These are phyloP conservation scores for Harpagifer antarcticus DNA, from an alignment of 2,797 vertebrate genomes.

Conservation along the genomic window DNA sequence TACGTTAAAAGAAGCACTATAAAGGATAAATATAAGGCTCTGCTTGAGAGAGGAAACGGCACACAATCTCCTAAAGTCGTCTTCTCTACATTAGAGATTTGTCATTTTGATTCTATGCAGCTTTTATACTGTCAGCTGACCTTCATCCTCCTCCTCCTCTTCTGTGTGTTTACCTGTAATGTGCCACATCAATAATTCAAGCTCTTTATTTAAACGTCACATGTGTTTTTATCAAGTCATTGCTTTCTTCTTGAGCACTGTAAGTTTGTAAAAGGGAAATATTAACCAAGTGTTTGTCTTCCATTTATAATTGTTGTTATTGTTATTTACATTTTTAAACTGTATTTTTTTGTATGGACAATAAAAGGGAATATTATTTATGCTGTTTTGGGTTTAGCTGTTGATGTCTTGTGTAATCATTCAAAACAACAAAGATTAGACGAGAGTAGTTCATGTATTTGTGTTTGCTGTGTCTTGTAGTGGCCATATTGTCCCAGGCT, in stretches of 20 bases:
- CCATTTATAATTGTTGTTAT: slow-evolving; percentile 1
- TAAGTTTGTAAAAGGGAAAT: slow-evolving; percentile 43
- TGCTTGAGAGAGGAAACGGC: not conserved
- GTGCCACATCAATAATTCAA: slow-evolving; percentile 32
- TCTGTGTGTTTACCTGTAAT: slow-evolving; percentile 23
- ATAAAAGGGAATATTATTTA: slow-evolving; percentile 14
- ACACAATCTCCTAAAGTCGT: not conserved
- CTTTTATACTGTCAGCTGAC: slow-evolving; percentile 40
- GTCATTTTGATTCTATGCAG: slow-evolving; percentile 61
- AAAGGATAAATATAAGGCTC: not conserved
- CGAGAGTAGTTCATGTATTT: no score
- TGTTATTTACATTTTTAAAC: not conserved
- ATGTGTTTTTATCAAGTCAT: not conserved
- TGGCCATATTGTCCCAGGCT: no score
- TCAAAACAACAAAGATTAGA: no score
- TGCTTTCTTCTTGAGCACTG: slow-evolving; percentile 9
- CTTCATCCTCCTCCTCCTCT: slow-evolving; percentile 20
- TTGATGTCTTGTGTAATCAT: not conserved
- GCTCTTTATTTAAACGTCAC: slow-evolving; percentile 26
- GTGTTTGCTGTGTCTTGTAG: no score
- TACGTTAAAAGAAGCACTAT: not conserved
- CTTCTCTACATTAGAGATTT: slow-evolving; percentile 76
- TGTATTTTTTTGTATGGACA: not conserved
- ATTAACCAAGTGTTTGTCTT: slow-evolving; percentile 32
- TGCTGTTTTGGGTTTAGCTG: not conserved